Conservation (phyloP, 2,797 vertebrate genomes). For the Chiloscyllium punctatum region DNA sequence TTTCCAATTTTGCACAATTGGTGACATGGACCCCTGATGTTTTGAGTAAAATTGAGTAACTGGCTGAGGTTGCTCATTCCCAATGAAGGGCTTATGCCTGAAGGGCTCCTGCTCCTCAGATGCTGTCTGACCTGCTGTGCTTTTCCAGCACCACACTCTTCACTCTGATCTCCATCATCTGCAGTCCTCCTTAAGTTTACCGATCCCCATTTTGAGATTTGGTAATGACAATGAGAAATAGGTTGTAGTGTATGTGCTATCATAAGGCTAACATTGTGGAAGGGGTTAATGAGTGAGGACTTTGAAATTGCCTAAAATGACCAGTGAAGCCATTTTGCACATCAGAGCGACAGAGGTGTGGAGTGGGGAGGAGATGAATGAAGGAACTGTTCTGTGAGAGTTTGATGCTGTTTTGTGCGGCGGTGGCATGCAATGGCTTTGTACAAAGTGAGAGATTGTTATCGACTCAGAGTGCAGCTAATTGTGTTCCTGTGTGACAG, state of each 20-base stretch:
- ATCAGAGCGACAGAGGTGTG: neutral
- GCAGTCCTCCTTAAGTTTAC: neutral
- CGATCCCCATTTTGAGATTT: neutral
- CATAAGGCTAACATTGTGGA: neutral
- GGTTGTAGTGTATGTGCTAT: neutral
- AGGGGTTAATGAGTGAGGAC: neutral
- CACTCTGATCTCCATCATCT: too few relatives aligned
- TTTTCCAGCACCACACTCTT: too few relatives aligned
- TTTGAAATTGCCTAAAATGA: neutral
- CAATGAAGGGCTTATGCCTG: too few relatives aligned
- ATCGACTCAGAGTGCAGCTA: neutral
- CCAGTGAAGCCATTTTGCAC: neutral
- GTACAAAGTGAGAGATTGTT: neutral
- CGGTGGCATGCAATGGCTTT: neutral
- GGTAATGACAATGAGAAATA: neutral
- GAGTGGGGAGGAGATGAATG: neutral
- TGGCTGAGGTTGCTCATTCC: neutral
- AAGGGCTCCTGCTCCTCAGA: too few relatives aligned
- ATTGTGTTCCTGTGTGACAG: slow-evolving; percentile 6
- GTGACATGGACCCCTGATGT: neutral
- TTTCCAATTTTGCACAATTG: neutral
- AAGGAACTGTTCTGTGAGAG: neutral
- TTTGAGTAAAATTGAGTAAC: neutral
- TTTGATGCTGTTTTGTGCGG: neutral
- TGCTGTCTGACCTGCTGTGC: too few relatives aligned